Base-by-base conservation (phyloP, 2,113 vertebrate genomes). In the Gallinago undulata region DNA sequence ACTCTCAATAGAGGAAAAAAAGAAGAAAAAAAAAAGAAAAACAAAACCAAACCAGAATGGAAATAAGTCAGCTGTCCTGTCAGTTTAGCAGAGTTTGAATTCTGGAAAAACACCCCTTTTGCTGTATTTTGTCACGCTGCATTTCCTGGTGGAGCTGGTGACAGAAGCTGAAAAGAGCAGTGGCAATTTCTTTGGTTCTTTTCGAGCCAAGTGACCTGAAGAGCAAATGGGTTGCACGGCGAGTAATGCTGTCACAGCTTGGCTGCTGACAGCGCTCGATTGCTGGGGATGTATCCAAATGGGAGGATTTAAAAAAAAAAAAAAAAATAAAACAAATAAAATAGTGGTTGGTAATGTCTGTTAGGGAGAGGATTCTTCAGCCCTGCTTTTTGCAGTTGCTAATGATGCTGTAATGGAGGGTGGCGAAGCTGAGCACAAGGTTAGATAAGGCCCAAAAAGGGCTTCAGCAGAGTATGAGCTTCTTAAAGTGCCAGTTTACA, bases 241-340 rank as follows among this genome's bases (percentile, higher is more conserved):
- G 9, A 78, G 43, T 27, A 43, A n/a, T 35, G 8, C 0, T 1
- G 62, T n/a, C 43, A 28, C 73, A 74, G 68, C 33, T 7, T 0
- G 0, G 41, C 66, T 76, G 39, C 68, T 15, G 2, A 28, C 51
- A 23, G 50, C 53, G 57, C 47, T 62, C 24, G 7, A 4, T 4
- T 55, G 41, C 1, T 0, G 62, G 62, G 57, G 43, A 31, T 41
- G 50, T 10, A 39, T 22, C 48, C 62, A 22, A 35, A 62, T 43
- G 27, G 1, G 11, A 59, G 43, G 27, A n/a, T 64, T 69, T 16
- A 6, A 48, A 21, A 39, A 57, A 84, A 62, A n/a, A n/a, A n/a
- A n/a, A 13, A 28, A 48, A 33, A 47, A 28, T n/a, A 48, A 39
- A 41, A 48, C 31, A 53, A 33, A 33, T 48, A 22, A n/a, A 53